phyloP scores from a whole-genome alignment of 1,140 invertebrate species.

The Dinothrombium tinctorium region DNA sequence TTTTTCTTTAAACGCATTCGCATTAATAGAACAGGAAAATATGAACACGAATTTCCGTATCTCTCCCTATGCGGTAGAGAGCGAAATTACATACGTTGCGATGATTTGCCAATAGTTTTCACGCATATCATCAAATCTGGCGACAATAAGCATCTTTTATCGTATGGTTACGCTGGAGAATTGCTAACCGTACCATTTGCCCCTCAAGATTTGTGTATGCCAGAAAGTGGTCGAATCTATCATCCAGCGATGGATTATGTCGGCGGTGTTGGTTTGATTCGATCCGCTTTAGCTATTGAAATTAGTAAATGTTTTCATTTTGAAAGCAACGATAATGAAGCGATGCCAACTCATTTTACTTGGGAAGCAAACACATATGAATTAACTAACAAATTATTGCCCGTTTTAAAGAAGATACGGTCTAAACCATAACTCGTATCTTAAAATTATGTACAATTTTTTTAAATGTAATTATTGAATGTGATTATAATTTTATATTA shows the following conservation, averaged over 20 bases:
- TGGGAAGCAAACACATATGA: slow-evolving; percentile 22
- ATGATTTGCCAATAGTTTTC: slow-evolving; percentile 80
- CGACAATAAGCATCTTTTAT: slow-evolving; percentile 25
- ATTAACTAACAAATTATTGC: slow-evolving; percentile 22
- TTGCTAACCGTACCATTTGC: slow-evolving; percentile 32
- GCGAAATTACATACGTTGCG: slow-evolving; percentile 72
- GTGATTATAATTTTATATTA: too few relatives aligned
- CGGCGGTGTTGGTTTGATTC: slow-evolving; percentile 58
- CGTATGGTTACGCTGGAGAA: slow-evolving; percentile 52
- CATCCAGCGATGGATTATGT: slow-evolving; percentile 50
- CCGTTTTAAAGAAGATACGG: too few relatives aligned
- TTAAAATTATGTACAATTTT: too few relatives aligned
- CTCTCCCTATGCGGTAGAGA: slow-evolving; percentile 74
- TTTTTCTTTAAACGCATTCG: slow-evolving; percentile 74
- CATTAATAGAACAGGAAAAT: slow-evolving; percentile 48
- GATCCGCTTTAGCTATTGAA: slow-evolving; percentile 68
- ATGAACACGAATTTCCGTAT: slow-evolving; percentile 60
- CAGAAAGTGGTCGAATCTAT: slow-evolving; percentile 61
- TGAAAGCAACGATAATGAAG: slow-evolving; percentile 31
- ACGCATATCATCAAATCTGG: slow-evolving; percentile 34
- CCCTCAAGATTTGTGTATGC: slow-evolving; percentile 65
- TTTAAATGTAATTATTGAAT: too few relatives aligned
- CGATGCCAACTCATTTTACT: slow-evolving; percentile 26
- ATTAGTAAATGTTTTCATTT: slow-evolving; percentile 62
- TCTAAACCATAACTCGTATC: too few relatives aligned